These are phyloP conservation scores for Bombus impatiens DNA, from an alignment of 1,140 invertebrate genomes.

Conservation along the genomic window DNA sequence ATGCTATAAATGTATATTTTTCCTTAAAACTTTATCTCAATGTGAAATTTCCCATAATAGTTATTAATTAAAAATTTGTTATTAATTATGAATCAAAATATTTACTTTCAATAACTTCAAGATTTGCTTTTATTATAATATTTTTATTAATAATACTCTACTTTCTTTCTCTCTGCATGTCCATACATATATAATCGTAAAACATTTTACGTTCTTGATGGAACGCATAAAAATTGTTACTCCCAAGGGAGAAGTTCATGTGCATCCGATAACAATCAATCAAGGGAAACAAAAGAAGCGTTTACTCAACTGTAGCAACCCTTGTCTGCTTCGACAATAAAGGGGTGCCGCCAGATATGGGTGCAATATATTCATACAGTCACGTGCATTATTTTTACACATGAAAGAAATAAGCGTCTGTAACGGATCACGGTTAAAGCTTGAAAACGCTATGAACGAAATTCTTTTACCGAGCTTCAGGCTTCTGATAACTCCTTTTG, in stretches of 20 bases:
- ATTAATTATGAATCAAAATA: background rate
- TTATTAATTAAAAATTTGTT: background rate
- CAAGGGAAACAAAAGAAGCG: slow-evolving; percentile 52
- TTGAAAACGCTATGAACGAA: slow-evolving; percentile 49
- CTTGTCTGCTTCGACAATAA: slow-evolving; percentile 49
- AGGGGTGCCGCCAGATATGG: slow-evolving; percentile 21
- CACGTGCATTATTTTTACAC: slow-evolving; percentile 57
- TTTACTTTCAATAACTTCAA: background rate
- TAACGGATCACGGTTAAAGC: slow-evolving; percentile 44
- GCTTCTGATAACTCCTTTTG: slow-evolving; percentile 75
- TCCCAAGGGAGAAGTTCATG: slow-evolving; percentile 11
- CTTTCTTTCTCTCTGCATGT: no score
- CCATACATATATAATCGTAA: background rate
- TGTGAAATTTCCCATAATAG: background rate
- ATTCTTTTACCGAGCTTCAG: slow-evolving; percentile 67
- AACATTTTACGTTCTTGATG: background rate
- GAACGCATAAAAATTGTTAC: slow-evolving; percentile 18
- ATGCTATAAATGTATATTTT: no score
- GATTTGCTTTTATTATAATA: background rate
- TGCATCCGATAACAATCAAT: slow-evolving; percentile 57
- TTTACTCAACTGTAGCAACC: slow-evolving; percentile 38
- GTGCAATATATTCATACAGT: slow-evolving; percentile 42
- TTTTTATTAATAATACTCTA: background rate
- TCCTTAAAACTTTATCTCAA: background rate
- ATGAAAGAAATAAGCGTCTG: slow-evolving; percentile 45